A percentile compares a stretch with the other conserved stretches of the same genome.
Conservation (phyloP, 2,888 invertebrate genomes). For the Athrips mouffetella region DNA sequence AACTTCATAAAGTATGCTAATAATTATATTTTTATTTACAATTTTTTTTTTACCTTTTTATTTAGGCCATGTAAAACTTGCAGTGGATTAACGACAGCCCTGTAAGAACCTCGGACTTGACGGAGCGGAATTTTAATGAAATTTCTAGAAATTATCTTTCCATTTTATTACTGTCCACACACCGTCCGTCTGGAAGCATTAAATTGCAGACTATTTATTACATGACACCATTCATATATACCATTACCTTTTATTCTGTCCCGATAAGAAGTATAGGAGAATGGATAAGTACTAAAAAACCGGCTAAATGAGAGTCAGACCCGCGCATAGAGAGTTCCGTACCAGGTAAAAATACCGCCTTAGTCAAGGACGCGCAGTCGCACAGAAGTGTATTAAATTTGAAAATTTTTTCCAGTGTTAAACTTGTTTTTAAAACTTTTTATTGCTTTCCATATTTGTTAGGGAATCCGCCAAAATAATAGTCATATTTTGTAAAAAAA, state of each 20-base stretch:
- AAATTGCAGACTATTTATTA: slow-evolving; percentile 1
- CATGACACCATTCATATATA: background rate
- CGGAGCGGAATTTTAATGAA: slow-evolving; percentile 72
- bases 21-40: too few relatives aligned
- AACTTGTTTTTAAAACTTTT: too few relatives aligned
- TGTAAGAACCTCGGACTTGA: slow-evolving; percentile 50
- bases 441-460: too few relatives aligned
- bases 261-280: background rate
- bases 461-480: too few relatives aligned
- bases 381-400: too few relatives aligned
- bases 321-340: too few relatives aligned
- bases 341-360: too few relatives aligned
- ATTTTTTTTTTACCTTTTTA: background rate
- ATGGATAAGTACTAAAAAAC: too few relatives aligned
- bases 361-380: too few relatives aligned
- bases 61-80: background rate
- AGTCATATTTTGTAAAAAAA: too few relatives aligned
- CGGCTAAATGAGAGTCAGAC: too few relatives aligned
- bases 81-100: slow-evolving; percentile 53
- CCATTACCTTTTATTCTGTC: background rate
- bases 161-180: slow-evolving; percentile 49
- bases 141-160: slow-evolving; percentile 63
- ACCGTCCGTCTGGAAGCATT: slow-evolving; percentile 28
- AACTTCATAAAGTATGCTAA: background rate
- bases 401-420: too few relatives aligned